Base-by-base conservation (phyloP, 2,113 vertebrate species). In the Bubo bubo region DNA sequence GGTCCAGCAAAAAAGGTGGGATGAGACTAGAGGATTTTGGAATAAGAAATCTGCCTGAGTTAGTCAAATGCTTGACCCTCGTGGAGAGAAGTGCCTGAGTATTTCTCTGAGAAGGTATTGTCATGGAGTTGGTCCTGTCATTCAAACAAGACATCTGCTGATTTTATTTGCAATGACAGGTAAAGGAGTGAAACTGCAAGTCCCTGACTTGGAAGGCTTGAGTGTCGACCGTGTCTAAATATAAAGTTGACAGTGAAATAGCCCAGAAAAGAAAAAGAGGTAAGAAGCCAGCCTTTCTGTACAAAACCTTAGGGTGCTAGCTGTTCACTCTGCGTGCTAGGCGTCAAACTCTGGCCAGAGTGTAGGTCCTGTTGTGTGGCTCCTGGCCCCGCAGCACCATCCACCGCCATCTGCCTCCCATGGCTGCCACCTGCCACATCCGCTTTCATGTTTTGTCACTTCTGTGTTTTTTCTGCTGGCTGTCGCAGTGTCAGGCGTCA, bases 321-420 rank as follows among this genome's bases (percentile, higher is more conserved):
- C 0, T 6, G 0, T 47, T 68, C 10, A 1, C 43, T 50, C 14
- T 47, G n/a, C 9, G 4, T 28, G 53, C 39, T 9, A 5, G 16
- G 14, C 71, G 66, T 37, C 53, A 74, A 26, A 8, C 50, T 37
- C 47, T 73, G 59, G 5, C 24, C 27, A 28, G 56, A 49, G 8
- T 4, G 5, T 13, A n/a, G 59, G 35, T 9, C 6, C 39, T 0
- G 3, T 7, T 55, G 68, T 37, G 49, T 39, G 9, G 60, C 55
- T 56, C 56, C 55, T 3, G 13, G 47, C 35, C 52, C 19, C 0
- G 0, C n/a, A 60, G 84, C 47, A 37, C 50, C 23, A 0, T 0
- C 39, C 10, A 6, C 79, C 80, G 60, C 39, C 64, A 4, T 32
- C 60, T 74, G 55, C 35, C 63, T 70, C 13, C 30, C 5, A 0